Base-by-base conservation (phyloP, 2,113 vertebrate species). In the Sorex fumeus region DNA sequence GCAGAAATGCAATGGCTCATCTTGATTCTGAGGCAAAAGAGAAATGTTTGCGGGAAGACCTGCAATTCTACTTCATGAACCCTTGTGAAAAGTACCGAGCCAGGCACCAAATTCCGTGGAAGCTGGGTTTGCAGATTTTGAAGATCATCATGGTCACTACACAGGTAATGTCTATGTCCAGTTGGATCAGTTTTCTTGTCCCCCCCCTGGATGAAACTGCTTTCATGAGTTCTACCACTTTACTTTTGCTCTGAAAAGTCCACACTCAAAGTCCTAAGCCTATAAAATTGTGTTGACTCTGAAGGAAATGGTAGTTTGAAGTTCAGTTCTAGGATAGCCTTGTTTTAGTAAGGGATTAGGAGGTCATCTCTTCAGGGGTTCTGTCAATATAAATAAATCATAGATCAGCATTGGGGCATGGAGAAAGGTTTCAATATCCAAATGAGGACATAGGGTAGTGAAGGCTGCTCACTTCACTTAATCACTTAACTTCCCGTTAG, bases 121-220 rank as follows among this genome's bases (percentile, higher is more conserved):
- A 99, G 96, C 95, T 99, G 89, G 98, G 97, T 40, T 97, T 99
- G 96, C 99, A 99, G 97, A 98, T 99, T 95, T 96, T 99, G 95
- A 99, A 99, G 98, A 99, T 99, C 70, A 95, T 98, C 93, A 99
- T 99, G 99, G 98, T 99, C 95, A 99, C 99, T 0, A 98, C 98
- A 21, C 99, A 99, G 98, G 99, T 99, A 98, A 97, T 69, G 40
- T 23, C 70, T 15, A 36, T 21, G 23, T 62, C 57, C 19, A 12
- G 47, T 82, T 83, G 7, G 0, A 32, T 50, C 18, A 3, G 6
- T 85, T 32, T 83, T 34, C 34, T 6, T 11, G 36, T 92, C 34
- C 34, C 9, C 27, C 9, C 27, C 47, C 4, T 60, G 53, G 43
- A 45, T 67, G 30, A 85, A 60, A 67, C 27, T 32, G 2, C 57